Conservation (phyloP, 2,113 vertebrate species). For the Heptranchias perlo region DNA sequence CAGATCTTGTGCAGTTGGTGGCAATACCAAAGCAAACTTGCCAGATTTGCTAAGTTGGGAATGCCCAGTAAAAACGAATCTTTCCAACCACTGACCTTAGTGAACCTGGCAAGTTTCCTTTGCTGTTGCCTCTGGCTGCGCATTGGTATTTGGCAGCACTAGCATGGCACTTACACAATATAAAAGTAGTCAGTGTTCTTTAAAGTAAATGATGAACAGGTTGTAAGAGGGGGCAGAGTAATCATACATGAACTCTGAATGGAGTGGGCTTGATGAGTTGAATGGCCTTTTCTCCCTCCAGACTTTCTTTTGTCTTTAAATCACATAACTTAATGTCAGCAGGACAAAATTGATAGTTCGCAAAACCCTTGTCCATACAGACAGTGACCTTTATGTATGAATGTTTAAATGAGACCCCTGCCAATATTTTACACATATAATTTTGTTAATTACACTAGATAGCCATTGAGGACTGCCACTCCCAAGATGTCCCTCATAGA, state of each 20-base stretch:
- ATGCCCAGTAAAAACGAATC: not conserved
- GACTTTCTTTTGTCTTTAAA: not conserved
- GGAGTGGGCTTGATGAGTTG: not conserved
- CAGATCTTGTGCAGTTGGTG: not conserved
- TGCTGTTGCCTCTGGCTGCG: not conserved
- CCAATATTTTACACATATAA: too few relatives aligned
- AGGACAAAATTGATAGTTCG: not conserved
- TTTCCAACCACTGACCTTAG: too few relatives aligned
- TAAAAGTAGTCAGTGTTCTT: not conserved
- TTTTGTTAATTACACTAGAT: not conserved
- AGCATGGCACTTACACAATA: too few relatives aligned
- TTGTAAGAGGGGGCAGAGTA: not conserved
- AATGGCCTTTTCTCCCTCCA: not conserved
- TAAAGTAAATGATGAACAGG: not conserved
- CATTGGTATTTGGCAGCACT: not conserved
- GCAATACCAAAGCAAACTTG: not conserved
- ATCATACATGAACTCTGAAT: not conserved
- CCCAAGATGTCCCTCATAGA: not conserved
- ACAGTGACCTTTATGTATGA: not conserved
- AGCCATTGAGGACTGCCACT: not conserved
- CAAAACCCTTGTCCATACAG: not conserved
- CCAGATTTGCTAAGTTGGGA: not conserved
- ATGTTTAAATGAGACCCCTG: not conserved
- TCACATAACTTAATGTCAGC: not conserved
- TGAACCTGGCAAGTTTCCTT: too few relatives aligned